phyloP scores from a whole-genome alignment of 2,113 vertebrate genomes.

The Gasterosteus nipponicus region DNA sequence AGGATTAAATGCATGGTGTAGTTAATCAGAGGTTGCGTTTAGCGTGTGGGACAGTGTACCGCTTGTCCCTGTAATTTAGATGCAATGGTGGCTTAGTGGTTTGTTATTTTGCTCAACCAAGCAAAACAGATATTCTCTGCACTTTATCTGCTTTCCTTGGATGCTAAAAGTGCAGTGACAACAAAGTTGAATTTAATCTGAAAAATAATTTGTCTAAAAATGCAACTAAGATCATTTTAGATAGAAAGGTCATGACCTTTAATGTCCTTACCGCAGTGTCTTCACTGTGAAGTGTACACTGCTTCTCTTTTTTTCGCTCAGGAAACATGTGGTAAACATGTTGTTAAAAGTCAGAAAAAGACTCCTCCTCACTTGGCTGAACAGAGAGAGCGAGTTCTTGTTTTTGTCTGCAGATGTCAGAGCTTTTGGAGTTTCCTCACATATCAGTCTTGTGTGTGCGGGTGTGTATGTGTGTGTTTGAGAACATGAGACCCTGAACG shows the following conservation, averaged over 20 bases:
- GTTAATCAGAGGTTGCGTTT: conserved; percentile 12
- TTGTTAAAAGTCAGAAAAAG: conserved; percentile 54
- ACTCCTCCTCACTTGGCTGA: conserved; percentile 63
- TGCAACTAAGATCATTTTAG: conserved; percentile 8
- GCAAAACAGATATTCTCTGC: neutral
- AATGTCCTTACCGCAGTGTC: conserved; percentile 13
- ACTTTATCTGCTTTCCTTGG: no score
- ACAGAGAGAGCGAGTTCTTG: conserved; percentile 48
- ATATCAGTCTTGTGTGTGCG: conserved; percentile 26
- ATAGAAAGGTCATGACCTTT: conserved; percentile 41
- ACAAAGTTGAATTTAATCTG: no score
- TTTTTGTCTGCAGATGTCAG: conserved; percentile 58
- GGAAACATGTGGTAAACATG: conserved; percentile 63
- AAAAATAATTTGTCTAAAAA: conserved; percentile 4
- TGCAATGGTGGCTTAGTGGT: conserved; percentile 18
- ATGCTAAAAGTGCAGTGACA: no score
- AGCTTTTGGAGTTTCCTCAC: conserved; percentile 56
- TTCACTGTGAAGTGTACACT: conserved; percentile 17
- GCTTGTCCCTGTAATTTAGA: conserved; percentile 8
- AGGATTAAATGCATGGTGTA: neutral
- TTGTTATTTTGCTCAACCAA: neutral
- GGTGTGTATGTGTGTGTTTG: conserved; percentile 5
- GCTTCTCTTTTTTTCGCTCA: conserved; percentile 32
- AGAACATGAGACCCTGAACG: neutral
- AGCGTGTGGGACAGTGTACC: conserved; percentile 4